Conservation (phyloP, 2,888 invertebrate genomes). For the Morpho deidamia region DNA sequence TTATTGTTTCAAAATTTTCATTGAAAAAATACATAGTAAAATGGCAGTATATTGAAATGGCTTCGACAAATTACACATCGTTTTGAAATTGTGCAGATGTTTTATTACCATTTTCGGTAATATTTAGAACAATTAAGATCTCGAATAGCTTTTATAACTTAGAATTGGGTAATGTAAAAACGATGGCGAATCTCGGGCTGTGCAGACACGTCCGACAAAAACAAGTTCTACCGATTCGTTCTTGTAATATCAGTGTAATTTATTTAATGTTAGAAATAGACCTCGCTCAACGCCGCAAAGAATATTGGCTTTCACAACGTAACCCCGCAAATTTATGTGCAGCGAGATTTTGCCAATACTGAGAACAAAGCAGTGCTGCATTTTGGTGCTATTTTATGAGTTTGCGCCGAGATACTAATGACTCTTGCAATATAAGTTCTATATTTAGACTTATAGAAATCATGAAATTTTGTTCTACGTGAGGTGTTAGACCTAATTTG, state of each 20-base stretch:
- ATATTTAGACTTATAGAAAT: slow-evolving; percentile 11
- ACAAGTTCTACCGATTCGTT: slow-evolving; percentile 71
- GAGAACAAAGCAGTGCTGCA: slow-evolving; percentile 44
- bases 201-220: slow-evolving; percentile 61
- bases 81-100: background rate
- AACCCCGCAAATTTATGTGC: slow-evolving; percentile 72
- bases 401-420: slow-evolving; percentile 13
- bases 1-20: too few relatives aligned
- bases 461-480: background rate
- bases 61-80: too few relatives aligned
- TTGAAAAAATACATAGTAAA: too few relatives aligned
- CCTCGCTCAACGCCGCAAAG: slow-evolving; percentile 68
- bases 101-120: background rate
- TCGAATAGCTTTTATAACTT: slow-evolving; percentile 32
- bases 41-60: too few relatives aligned
- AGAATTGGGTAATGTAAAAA: slow-evolving; percentile 49
- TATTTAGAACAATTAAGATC: slow-evolving; percentile 26
- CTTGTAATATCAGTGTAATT: slow-evolving; percentile 75
- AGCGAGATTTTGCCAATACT: slow-evolving; percentile 63
- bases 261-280: slow-evolving; percentile 77
- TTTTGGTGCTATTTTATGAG: slow-evolving; percentile 26
- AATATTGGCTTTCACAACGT: slow-evolving; percentile 78
- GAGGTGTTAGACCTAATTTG: slow-evolving; percentile 10
- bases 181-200: slow-evolving; percentile 49
- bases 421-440: slow-evolving; percentile 14